Evolutionary conservation across 2,888 invertebrate genomes (phyloP).

Genomic region (Chorisops tibialis): DNA sequence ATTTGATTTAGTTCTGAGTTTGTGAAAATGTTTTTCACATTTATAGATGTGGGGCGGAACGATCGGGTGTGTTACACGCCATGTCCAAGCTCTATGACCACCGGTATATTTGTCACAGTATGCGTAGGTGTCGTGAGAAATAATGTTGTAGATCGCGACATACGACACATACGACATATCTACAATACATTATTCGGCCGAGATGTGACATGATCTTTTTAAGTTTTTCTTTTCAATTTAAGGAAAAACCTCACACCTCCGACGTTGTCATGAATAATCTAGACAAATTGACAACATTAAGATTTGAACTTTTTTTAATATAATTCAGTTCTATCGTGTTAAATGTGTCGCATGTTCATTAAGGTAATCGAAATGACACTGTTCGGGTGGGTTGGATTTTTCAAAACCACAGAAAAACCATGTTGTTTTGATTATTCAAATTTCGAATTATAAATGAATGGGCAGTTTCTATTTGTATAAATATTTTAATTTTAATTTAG

Average conservation of each 20-base stretch:
- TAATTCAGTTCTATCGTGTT: too few species aligned
- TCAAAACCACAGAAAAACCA: too few species aligned
- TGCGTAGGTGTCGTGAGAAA: constrained; percentile 18
- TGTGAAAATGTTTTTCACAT: neutral
- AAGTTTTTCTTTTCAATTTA: neutral
- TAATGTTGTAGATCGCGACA: constrained; percentile 6
- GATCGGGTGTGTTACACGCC: constrained; percentile 2
- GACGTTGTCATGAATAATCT: neutral
- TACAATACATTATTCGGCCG: too few species aligned
- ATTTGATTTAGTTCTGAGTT: constrained; percentile 24
- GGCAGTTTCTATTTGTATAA: too few species aligned
- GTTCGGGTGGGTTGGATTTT: too few species aligned
- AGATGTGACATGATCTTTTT: neutral
- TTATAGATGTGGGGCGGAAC: neutral
- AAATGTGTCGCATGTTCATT: too few species aligned
- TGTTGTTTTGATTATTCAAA: too few species aligned
- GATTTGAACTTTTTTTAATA: neutral
- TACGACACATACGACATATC: neutral
- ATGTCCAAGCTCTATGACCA: constrained; percentile 2
- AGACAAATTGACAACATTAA: neutral
- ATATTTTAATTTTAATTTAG: neutral
- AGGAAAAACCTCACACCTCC: neutral
- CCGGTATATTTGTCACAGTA: neutral
- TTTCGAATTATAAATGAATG: too few species aligned
- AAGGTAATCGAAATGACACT: too few species aligned